A percentile compares a stretch with the other conserved stretches of the same genome.
phyloP scores from a whole-genome alignment of 2,888 invertebrate species.

The Volucella bombylans region DNA sequence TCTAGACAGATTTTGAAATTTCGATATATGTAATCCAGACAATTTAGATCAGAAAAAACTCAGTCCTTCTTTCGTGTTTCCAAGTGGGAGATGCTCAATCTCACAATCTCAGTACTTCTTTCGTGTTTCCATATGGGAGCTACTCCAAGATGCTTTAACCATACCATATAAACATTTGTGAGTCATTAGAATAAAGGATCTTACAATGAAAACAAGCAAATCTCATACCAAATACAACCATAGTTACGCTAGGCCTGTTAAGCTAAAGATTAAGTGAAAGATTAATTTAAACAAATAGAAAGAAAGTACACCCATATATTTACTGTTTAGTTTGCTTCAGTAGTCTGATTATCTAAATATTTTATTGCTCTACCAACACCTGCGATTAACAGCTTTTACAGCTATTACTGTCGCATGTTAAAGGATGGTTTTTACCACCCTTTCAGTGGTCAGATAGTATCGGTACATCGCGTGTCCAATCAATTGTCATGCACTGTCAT shows the following conservation, averaged over 20 bases:
- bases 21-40: no score
- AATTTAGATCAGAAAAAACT: no score
- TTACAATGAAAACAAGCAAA: neutral
- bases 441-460: neutral
- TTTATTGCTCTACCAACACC: conserved; percentile 8
- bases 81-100: no score
- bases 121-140: no score
- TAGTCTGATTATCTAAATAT: neutral
- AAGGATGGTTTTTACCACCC: conserved; percentile 22
- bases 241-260: neutral
- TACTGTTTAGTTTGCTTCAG: neutral
- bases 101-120: no score
- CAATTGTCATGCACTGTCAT: conserved; percentile 22
- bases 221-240: neutral
- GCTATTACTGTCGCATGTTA: conserved; percentile 30
- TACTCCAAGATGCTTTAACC: no score
- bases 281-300: conserved; percentile 9
- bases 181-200: neutral
- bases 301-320: conserved; percentile 14
- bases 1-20: neutral
- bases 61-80: no score
- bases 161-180: no score
- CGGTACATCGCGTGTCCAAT: conserved; percentile 22
- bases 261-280: no score
- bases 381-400: conserved; percentile 19